A percentile compares a stretch with the other conserved stretches of the same genome.
phyloP scores from a whole-genome alignment of 53 echinoderm and acorn worm genomes.

The Apostichopus leukothele region DNA sequence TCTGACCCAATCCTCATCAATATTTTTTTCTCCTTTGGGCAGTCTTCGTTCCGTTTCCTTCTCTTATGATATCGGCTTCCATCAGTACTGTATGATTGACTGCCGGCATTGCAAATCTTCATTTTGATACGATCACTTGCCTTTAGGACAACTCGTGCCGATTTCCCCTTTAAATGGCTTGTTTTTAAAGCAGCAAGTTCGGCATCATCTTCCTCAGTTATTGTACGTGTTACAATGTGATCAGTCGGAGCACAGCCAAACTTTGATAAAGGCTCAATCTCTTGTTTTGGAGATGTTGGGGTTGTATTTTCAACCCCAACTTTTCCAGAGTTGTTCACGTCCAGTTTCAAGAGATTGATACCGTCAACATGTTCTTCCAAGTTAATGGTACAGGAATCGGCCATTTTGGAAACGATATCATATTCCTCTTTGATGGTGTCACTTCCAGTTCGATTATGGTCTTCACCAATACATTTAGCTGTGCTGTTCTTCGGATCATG shows the following conservation, averaged over 20 bases:
- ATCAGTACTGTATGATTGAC: background rate
- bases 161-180: background rate
- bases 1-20: constrained; percentile 17
- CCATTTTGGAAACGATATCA: background rate
- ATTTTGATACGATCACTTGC: constrained; percentile 22
- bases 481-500: background rate
- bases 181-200: too few relatives aligned
- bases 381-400: background rate
- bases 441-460: background rate
- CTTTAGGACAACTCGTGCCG: constrained; percentile 14
- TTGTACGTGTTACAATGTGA: too few relatives aligned
- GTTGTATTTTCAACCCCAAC: background rate
- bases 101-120: constrained; percentile 16
- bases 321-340: background rate
- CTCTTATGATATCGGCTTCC: background rate
- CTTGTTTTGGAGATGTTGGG: background rate
- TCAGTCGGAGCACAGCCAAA: too few relatives aligned
- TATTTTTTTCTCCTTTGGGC: constrained; percentile 3
- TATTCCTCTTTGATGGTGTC: background rate
- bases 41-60: background rate
- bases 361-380: background rate
- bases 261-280: too few relatives aligned
- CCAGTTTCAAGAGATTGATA: too few relatives aligned
- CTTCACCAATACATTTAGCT: background rate
- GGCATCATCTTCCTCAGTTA: background rate